phyloP scores from a whole-genome alignment of 2,113 vertebrate species.

The Zosterops hypoxanthus region DNA sequence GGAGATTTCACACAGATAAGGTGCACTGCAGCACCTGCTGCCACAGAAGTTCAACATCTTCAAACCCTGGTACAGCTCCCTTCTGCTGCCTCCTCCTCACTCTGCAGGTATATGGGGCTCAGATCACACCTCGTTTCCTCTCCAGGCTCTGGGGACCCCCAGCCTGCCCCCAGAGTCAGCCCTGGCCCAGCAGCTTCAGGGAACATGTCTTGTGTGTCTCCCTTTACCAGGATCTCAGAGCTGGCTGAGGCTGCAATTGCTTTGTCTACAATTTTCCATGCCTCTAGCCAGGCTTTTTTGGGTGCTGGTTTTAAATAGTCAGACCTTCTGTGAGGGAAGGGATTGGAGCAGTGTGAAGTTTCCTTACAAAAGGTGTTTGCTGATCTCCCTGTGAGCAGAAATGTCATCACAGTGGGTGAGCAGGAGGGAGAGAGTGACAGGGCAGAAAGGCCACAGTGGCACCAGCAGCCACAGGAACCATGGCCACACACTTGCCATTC shows the following conservation, averaged over 20 bases:
- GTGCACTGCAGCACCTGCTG: neutral
- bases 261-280: neutral
- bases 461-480: neutral
- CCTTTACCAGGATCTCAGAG: neutral
- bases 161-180: neutral
- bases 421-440: neutral
- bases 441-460: neutral
- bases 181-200: neutral
- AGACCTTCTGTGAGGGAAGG: neutral
- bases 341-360: neutral
- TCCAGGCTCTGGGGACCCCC: neutral
- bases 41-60: neutral
- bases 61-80: neutral
- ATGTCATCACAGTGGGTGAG: rapidly evolving
- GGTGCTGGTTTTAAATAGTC: neutral
- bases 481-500: rapidly evolving
- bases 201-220: rapidly evolving
- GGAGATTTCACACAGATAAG: neutral
- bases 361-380: neutral
- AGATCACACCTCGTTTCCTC: rapidly evolving
- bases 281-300: neutral
- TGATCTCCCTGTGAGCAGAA: neutral
- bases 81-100: neutral
- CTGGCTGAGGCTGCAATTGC: neutral
- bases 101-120: rapidly evolving